These are phyloP conservation scores for Pteria penguin DNA, from an alignment of 2,888 invertebrate species.

Conservation along the genomic window DNA sequence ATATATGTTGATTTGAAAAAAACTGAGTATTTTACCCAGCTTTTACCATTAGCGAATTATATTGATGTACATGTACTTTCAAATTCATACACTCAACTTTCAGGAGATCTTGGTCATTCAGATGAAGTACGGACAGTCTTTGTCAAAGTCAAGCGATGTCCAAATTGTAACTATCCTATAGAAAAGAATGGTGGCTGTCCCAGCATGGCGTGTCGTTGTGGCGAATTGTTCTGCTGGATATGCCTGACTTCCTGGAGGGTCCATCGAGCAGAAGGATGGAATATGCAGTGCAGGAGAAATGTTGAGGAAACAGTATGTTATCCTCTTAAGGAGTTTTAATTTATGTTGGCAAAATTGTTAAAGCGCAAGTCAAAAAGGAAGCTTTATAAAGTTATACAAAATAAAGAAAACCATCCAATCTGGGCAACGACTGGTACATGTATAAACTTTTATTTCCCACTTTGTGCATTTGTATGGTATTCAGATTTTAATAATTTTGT, in stretches of 20 bases:
- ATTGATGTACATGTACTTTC: neutral
- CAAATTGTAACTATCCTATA: slow-evolving; percentile 54
- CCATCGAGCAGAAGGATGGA: neutral
- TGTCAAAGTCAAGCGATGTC: slow-evolving; percentile 53
- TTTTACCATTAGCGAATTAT: no score
- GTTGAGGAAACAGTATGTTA: slow-evolving; percentile 13
- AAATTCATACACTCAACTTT: neutral
- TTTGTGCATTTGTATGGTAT: no score
- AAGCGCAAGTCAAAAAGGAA: no score
- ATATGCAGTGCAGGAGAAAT: slow-evolving; percentile 17
- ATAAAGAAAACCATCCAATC: no score
- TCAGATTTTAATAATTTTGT: no score
- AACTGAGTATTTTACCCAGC: no score
- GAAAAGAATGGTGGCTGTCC: slow-evolving; percentile 59
- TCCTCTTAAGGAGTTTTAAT: no score
- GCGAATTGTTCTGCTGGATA: slow-evolving; percentile 56
- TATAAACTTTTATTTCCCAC: no score
- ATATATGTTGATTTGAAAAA: no score
- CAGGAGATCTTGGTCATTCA: neutral
- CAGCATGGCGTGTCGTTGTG: slow-evolving; percentile 57
- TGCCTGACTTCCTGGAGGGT: slow-evolving; percentile 41
- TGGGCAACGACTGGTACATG: no score
- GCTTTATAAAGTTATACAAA: no score
- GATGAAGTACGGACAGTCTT: neutral
- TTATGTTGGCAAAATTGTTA: no score